Evolutionary conservation across 2,888 invertebrate species (phyloP), one percentile per base, ranked within the genome.

Genomic region (Eupithecia inturbata): DNA sequence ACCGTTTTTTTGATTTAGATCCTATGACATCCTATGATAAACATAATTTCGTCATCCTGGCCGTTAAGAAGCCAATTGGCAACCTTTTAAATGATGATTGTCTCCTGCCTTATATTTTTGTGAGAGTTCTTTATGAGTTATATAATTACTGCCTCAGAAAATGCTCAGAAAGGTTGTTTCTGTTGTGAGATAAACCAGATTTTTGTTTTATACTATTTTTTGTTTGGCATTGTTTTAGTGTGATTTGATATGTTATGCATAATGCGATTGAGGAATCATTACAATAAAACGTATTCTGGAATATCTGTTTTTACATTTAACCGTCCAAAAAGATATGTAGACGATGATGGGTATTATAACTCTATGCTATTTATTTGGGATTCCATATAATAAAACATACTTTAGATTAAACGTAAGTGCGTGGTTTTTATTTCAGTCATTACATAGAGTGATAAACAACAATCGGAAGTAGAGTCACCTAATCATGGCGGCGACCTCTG

Each of bases 151-250:
- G 12, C 26, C 28, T 16, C 14, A 60, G 26, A 60, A 14, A 60
- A 5, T 4, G 14, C 28, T 16, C 14, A 60, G 26, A 60, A 14
- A 60, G 12, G 14, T 28, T 1, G 60, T 28, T 53, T 53, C 28
- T 16, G 22, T 22, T 60, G 26, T 16, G 28, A 60, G 28, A 60
- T 22, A 64, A 36, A 19, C 64, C 19, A 14, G 31, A 45, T 33
- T 33, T 36, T 64, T n/a, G 33, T 64, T 22, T 26, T 4, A 57
- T 3, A 14, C 1, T 57, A 14, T 22, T 22, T 36, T 7, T 67
- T 12, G 22, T 28, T 67, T 67, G 36, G 16, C 16, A 45, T 69
- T 69, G 41, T 60, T 60, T 26, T 45, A 41, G 69, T 69, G 26
- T 62, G 57, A 22, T 57, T 16, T 57, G 57, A 22, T 57, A 22